These are phyloP conservation scores for Eupithecia centaureata DNA, from an alignment of 2,888 invertebrate species.

Conservation along the genomic window DNA sequence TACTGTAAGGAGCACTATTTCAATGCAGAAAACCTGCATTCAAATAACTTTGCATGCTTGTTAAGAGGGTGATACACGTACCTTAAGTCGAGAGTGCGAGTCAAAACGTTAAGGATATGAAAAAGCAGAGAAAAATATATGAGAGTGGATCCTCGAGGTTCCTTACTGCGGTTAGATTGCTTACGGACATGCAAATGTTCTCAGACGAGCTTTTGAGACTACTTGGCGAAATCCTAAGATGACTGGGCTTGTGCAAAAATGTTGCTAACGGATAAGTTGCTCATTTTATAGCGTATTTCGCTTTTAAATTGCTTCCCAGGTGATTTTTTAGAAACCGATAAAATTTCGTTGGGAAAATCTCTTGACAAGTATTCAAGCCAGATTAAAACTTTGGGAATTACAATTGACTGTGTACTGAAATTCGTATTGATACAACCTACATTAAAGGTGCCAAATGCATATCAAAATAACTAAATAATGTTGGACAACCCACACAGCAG, in stretches of 20 bases:
- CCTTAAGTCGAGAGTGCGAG: conserved; percentile 55
- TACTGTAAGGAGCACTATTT: conserved; percentile 51
- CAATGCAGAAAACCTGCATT: conserved; percentile 51
- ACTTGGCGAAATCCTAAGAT: conserved; percentile 36
- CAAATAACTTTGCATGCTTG: conserved; percentile 53
- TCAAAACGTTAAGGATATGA: conserved; percentile 61
- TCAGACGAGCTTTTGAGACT: conserved; percentile 51
- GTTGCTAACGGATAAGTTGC: conserved; percentile 19
- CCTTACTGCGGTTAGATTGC: conserved; percentile 49
- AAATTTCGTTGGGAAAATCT: neutral
- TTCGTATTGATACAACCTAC: neutral
- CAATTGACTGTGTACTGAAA: neutral
- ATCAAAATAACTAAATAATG: no score
- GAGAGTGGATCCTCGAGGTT: conserved; percentile 53
- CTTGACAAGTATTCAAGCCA: neutral
- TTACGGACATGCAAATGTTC: conserved; percentile 54
- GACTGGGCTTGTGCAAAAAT: conserved; percentile 22
- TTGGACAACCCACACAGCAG: no score
- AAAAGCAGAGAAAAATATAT: conserved; percentile 54
- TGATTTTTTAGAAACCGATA: neutral
- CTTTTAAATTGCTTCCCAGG: neutral
- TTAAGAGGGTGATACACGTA: conserved; percentile 58
- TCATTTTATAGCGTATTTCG: conserved; percentile 5
- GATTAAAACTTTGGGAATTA: neutral
- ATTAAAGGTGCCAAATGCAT: no score